Evolutionary conservation across 2,113 vertebrate species (phyloP).

Genomic region (Embiotoca jacksoni): DNA sequence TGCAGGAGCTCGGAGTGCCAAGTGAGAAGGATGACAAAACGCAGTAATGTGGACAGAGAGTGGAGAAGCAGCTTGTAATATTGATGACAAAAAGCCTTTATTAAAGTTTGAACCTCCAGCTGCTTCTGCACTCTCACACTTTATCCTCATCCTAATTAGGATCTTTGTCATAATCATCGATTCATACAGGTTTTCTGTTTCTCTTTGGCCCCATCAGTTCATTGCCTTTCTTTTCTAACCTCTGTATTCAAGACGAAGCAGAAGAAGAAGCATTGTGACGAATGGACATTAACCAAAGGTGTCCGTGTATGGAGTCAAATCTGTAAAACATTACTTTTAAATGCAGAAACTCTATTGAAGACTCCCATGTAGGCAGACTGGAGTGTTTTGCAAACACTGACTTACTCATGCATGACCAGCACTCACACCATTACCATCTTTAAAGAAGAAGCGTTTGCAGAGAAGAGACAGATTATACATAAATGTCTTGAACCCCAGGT

Average conservation of each 20-base stretch:
- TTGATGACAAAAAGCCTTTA: conserved; percentile 57
- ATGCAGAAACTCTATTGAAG: conserved; percentile 35
- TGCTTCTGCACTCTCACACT: conserved; percentile 47
- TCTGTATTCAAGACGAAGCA: not conserved
- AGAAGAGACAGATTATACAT: conserved; percentile 44
- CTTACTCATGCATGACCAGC: conserved; percentile 36
- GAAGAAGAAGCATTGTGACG: not conserved
- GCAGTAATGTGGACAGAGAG: conserved; percentile 42
- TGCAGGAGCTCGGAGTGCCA: conserved; percentile 17
- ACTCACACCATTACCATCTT: conserved; percentile 49
- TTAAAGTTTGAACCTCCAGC: conserved; percentile 63
- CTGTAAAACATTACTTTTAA: conserved; percentile 41
- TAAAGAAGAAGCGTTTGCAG: conserved; percentile 48
- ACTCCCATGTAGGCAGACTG: conserved; percentile 43
- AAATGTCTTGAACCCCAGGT: conserved; percentile 37
- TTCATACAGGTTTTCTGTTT: not conserved
- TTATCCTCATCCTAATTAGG: conserved; percentile 37
- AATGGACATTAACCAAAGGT: not conserved
- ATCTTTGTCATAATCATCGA: conserved; percentile 34
- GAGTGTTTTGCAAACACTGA: conserved; percentile 18
- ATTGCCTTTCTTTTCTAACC: not conserved
- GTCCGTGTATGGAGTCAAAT: conserved; percentile 23
- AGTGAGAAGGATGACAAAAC: conserved; percentile 52
- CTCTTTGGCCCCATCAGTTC: not conserved
- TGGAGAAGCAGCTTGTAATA: conserved; percentile 42